A percentile compares a stretch with the other conserved stretches of the same genome.
phyloP scores from a whole-genome alignment of 1,140 invertebrate genomes.

The Pectinophora gossypiella region DNA sequence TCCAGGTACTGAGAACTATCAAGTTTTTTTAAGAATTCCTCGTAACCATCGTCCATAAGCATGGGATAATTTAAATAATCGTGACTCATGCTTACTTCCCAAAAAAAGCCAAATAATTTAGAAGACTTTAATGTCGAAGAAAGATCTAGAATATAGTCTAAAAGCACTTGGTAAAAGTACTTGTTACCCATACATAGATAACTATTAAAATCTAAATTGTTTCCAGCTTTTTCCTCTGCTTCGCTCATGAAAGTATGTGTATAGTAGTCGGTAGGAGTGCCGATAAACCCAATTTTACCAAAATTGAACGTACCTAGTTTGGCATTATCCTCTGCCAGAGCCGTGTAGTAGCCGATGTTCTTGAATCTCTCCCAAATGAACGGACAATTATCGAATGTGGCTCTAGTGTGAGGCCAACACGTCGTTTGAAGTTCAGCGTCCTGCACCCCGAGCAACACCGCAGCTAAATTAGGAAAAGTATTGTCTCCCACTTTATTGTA shows the following conservation, averaged over 20 bases:
- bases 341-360: slow-evolving; percentile 84
- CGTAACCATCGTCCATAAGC: slow-evolving; percentile 79
- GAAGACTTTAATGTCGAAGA: slow-evolving; percentile 71
- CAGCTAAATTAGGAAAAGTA: slow-evolving; percentile 88
- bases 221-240: slow-evolving; percentile 78
- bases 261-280: slow-evolving; percentile 90
- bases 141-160: slow-evolving; percentile 79
- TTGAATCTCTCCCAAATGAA: slow-evolving; percentile 88
- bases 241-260: slow-evolving; percentile 83
- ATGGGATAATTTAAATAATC: slow-evolving; percentile 85
- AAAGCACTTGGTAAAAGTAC: slow-evolving; percentile 76
- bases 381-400: slow-evolving; percentile 78
- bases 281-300: slow-evolving; percentile 84
- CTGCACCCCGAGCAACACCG: slow-evolving; percentile 81
- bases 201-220: slow-evolving; percentile 75
- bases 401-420: slow-evolving; percentile 77
- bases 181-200: slow-evolving; percentile 80
- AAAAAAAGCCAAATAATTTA: slow-evolving; percentile 86
- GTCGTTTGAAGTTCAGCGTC: slow-evolving; percentile 77
- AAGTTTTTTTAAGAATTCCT: slow-evolving; percentile 77
- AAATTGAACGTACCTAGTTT: slow-evolving; percentile 89
- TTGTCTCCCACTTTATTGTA: slow-evolving; percentile 91
- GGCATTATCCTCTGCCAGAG: slow-evolving; percentile 86
- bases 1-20: slow-evolving; percentile 78
- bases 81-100: slow-evolving; percentile 86